Percentiles rank a stretch among this genome's conserved stretches.
phyloP scores from a whole-genome alignment of 2,888 invertebrate species.

The Tholera decimalis region DNA sequence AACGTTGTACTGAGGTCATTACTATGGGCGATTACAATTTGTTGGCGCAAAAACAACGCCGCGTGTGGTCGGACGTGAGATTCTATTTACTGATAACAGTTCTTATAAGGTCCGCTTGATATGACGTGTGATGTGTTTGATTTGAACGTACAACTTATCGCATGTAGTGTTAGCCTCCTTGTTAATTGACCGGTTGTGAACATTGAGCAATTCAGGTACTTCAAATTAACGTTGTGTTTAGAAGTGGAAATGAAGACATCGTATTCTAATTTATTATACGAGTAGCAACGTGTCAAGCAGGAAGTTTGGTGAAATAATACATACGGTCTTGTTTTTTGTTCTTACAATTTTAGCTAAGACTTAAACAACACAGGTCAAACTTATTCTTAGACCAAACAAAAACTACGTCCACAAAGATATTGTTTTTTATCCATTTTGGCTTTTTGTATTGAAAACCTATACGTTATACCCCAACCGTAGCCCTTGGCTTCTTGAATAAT shows the following conservation, averaged over 20 bases:
- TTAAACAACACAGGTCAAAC: neutral
- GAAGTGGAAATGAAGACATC: slow-evolving; percentile 28
- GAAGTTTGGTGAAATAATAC: neutral
- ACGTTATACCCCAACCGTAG: slow-evolving; percentile 32
- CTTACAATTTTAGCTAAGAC: neutral
- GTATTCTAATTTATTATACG: slow-evolving; percentile 35
- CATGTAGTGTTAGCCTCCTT: slow-evolving; percentile 62
- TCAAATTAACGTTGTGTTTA: slow-evolving; percentile 33
- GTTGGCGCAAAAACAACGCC: slow-evolving; percentile 77
- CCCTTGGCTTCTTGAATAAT: slow-evolving; percentile 74
- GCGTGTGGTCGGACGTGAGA: slow-evolving; percentile 79
- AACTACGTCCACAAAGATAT: slow-evolving; percentile 27
- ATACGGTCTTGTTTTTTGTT: neutral
- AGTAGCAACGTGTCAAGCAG: neutral
- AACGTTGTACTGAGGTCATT: slow-evolving; percentile 70
- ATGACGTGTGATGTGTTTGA: slow-evolving; percentile 69
- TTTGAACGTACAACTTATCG: slow-evolving; percentile 70
- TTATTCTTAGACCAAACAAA: neutral
- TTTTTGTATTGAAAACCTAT: slow-evolving; percentile 41
- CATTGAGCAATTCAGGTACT: slow-evolving; percentile 58
- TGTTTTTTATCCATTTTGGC: slow-evolving; percentile 30
- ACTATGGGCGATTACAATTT: slow-evolving; percentile 73
- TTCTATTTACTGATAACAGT: slow-evolving; percentile 71
- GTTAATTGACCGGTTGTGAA: slow-evolving; percentile 58
- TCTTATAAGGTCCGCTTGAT: slow-evolving; percentile 70